Base-by-base conservation (phyloP, 2,797 vertebrate genomes). In the Eutrigla gurnardus region DNA sequence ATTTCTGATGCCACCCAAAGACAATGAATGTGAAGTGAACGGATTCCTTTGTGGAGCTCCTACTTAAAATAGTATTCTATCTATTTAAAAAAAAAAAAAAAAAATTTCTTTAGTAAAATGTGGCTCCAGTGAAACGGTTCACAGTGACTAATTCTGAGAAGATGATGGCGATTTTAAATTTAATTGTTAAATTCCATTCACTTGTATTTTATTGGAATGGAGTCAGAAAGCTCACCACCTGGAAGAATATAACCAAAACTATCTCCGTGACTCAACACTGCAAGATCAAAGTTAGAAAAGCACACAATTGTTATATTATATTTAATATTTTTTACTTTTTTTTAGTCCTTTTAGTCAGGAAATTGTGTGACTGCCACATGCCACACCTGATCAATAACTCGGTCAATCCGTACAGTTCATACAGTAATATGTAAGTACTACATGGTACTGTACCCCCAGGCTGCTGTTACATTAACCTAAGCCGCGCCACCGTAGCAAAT, bases 381-480 rank as follows among this genome's bases (percentile, higher is more conserved):
- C 0, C 17, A 58, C 7, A 40, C 8, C 9, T 40, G 13, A 73
- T 77, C 35, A 42, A 40, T 62, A 64, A 33, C 15, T 59, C 5
- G 67, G 45, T 39, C 47, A 37, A 59, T 50, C 70, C 58, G 43
- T 52, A 18, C 39, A 71, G 65, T 64, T 18, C n/a, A 55, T 52
- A 68, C 58, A 76, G 69, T 59, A 50, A 55, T 61, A 58, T 78
- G 57, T 37, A 42, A 50, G 46, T 18, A 45, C n/a, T 70, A 18
- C 53, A 32, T 64, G 12, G 59, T 75, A 64, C 37, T 60, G 47
- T 82, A 63, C 64, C 80, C 81, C 65, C 78, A 80, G 87, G 89
- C 89, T 83, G 49, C 68, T 79, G 87, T 90, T 52, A 86, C 83
- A 81, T 88, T 86, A 84, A 89, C 88, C 86, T 89, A 87, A 87